Evolutionary conservation across 2,797 vertebrate genomes (phyloP).

Genomic region (Aratinga solstitialis): DNA sequence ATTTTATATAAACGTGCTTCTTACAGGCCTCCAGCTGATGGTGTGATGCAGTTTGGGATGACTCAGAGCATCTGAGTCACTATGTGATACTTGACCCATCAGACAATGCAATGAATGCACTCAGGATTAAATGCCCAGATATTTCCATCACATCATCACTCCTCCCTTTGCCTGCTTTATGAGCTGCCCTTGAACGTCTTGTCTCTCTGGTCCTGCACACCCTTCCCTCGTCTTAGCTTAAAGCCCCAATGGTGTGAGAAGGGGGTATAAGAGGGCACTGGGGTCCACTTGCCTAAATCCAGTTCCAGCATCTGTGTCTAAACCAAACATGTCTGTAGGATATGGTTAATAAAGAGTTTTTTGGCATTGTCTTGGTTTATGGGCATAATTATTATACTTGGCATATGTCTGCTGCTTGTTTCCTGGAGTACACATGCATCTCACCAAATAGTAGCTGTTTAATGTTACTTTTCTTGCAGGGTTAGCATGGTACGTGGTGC

Average conservation of each 20-base stretch:
- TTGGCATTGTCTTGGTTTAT: background rate
- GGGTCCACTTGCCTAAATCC: background rate
- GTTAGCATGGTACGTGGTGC: accelerated
- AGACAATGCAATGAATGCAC: background rate
- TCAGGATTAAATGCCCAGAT: background rate
- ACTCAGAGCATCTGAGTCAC: background rate
- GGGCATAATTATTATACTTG: background rate
- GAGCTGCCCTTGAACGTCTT: background rate
- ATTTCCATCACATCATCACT: background rate
- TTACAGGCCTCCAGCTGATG: background rate
- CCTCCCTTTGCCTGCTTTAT: background rate
- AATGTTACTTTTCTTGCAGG: background rate
- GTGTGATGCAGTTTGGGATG: background rate
- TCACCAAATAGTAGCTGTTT: background rate
- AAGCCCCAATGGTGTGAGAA: accelerated
- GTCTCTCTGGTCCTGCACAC: background rate
- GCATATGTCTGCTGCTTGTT: background rate
- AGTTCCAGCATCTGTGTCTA: background rate
- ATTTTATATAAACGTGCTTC: background rate
- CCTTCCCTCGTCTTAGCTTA: background rate
- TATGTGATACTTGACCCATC: background rate
- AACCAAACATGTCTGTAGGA: background rate
- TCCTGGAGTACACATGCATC: accelerated
- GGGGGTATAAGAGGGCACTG: background rate
- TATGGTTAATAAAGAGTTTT: background rate